Conservation (phyloP, 2,797 vertebrate genomes). For the Selene dorsalis region DNA sequence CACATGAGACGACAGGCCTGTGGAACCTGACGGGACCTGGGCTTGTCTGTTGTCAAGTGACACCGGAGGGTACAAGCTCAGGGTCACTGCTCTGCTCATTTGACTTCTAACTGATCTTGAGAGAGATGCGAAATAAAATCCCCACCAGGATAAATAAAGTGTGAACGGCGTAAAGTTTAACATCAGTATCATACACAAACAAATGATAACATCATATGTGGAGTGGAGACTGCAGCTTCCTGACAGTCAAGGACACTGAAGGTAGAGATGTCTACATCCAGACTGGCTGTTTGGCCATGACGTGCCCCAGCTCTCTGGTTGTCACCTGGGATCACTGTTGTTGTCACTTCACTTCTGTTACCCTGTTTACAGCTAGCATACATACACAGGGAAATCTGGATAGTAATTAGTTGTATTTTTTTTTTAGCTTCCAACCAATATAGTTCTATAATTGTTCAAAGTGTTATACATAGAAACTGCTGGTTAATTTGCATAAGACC, state of each 20-base stretch:
- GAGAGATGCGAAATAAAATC: rapidly evolving
- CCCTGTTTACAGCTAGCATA: neutral
- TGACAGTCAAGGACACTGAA: slow-evolving; percentile 12
- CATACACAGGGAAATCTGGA: no score
- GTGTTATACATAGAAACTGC: neutral
- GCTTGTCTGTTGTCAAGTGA: slow-evolving; percentile 12
- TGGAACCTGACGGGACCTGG: neutral
- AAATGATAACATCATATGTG: neutral
- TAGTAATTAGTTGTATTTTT: neutral
- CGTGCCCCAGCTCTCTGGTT: neutral
- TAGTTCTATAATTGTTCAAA: no score
- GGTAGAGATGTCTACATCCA: slow-evolving; percentile 1
- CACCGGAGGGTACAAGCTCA: neutral
- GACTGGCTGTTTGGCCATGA: neutral
- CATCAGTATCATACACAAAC: no score
- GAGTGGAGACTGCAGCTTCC: neutral
- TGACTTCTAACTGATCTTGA: neutral
- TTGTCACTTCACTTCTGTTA: neutral
- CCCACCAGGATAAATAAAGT: neutral
- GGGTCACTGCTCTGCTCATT: slow-evolving; percentile 33
- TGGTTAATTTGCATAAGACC: neutral
- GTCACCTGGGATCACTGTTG: no score
- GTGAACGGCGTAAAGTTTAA: no score
- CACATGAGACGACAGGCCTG: neutral
- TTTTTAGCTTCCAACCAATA: no score